Base-by-base conservation (phyloP, 2,888 invertebrate genomes). In the Aspidapion aeneum region DNA sequence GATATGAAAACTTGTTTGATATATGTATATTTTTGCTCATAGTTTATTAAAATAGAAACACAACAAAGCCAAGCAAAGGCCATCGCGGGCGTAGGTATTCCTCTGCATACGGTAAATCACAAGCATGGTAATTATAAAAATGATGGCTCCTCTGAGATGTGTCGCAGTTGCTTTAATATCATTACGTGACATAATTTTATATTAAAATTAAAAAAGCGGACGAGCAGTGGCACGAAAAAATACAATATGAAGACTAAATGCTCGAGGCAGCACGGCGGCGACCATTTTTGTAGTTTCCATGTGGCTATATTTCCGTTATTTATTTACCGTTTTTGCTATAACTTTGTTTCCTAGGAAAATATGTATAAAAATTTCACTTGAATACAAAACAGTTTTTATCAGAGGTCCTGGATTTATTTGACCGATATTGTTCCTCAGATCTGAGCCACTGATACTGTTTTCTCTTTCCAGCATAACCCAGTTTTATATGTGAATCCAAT, bases 181-280 rank as follows among this genome's bases (percentile, higher is more conserved):
- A 77, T 77, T 77, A 77, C 77, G 76, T 77, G 77, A 76, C 76
- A 76, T 77, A 75, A 75, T 77, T 77, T 74, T 72, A 71, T 76
- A 76, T 77, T 77, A 77, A 76, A 77, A 77, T 77, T 77, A 77
- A 77, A 77, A 77, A 74, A 71, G 70, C 35, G 66, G 72, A 35
- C 35, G 35, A 35, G n/a, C n/a, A n/a, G 35, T 35, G 35, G 5
- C 5, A 3, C 12, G 35, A 35, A 35, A 35, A 35, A 35, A 35
- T 35, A 35, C 35, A 35, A 35, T 35, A 35, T 12, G 12, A 35
- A 35, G 35, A 35, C 35, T 35, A 35, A 35, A 35, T 35, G 35
- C 35, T 35, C 35, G 35, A 35, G 35, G 35, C 12, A 12, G 3
- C 35, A 12, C 3, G 35, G 35, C 12, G 35, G 3, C 35, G 5